Base-by-base conservation (phyloP, 2,888 invertebrate genomes). In the Calameuta filiformis region DNA sequence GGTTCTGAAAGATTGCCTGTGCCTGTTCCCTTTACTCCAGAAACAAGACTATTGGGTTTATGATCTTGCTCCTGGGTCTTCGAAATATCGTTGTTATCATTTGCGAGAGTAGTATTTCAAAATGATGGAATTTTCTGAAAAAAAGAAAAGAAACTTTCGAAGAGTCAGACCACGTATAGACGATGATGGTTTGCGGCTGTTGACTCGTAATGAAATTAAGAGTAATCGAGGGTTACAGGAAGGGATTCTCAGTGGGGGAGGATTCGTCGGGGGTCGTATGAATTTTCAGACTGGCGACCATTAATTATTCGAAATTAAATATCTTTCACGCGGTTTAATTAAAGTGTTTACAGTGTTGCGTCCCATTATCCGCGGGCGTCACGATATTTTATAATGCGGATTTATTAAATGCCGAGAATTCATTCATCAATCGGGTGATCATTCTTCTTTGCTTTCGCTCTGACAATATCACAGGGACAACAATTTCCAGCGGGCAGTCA, bases 281-380 rank as follows among this genome's bases (percentile, higher is more conserved):
- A 85, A 76, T 82, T 84, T 83, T 83, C 82, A 79, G 79, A 73
- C 77, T 74, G 75, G 75, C 81, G 79, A 84, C 83, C 90, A 90
- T 90, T 89, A 90, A 90, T 90, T 89, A 89, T 87, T 86, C 85
- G 85, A 89, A 89, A 89, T 89, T 89, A 89, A 90, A 88, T 88
- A 89, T 88, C 87, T 85, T 85, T 83, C 85, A 83, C 80, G 81
- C 79, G 83, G 84, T 89, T 89, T 89, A 89, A 90, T 89, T 89
- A 88, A 89, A 89, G 88, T 89, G 88, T 89, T 89, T 89, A 89
- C 89, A 89, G 86, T 85, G 86, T 80, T 81, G 79, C 80, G 73
- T 79, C 77, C 68, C 79, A 81, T 81, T 73, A 78, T 30, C 71
- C 71, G 12, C 71, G 81, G 33, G 71, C 75, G 76, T 73, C 75